phyloP scores from a whole-genome alignment of 2,113 vertebrate species.

The Malurus melanocephalus region DNA sequence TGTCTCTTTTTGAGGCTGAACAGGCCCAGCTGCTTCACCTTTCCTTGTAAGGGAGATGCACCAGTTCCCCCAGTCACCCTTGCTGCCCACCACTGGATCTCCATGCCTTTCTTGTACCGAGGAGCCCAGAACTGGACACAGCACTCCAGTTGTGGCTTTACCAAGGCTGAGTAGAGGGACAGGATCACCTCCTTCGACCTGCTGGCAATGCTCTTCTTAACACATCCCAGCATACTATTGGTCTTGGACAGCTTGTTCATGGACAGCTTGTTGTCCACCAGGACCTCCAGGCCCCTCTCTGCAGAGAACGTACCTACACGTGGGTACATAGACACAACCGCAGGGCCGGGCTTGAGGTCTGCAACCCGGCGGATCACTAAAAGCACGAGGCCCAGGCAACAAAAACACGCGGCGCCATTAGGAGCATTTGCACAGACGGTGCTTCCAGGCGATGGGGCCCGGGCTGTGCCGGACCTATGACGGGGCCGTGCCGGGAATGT shows the following conservation, averaged over 20 bases:
- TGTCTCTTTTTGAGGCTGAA: not conserved
- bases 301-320: too few relatives aligned
- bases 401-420: too few relatives aligned
- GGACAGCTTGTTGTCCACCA: too few relatives aligned
- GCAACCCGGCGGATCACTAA: not conserved
- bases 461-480: too few relatives aligned
- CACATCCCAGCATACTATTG: not conserved
- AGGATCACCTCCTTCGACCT: not conserved
- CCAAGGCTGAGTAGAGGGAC: not conserved
- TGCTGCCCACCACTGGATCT: rapidly evolving
- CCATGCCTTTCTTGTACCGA: too few relatives aligned
- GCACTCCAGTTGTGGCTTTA: not conserved
- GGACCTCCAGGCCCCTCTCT: too few relatives aligned
- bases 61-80: too few relatives aligned
- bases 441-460: not conserved
- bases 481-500: too few relatives aligned
- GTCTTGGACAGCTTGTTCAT: not conserved
- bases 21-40: not conserved
- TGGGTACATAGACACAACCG: not conserved
- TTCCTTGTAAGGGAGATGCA: not conserved
- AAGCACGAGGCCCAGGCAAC: not conserved
- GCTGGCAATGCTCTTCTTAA: not conserved
- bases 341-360: not conserved
- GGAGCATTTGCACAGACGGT: rapidly evolving
- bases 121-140: not conserved